A percentile compares a stretch with the other conserved stretches of the same genome.
phyloP scores from a whole-genome alignment of 2,113 vertebrate genomes.

The Ictalurus furcatus region DNA sequence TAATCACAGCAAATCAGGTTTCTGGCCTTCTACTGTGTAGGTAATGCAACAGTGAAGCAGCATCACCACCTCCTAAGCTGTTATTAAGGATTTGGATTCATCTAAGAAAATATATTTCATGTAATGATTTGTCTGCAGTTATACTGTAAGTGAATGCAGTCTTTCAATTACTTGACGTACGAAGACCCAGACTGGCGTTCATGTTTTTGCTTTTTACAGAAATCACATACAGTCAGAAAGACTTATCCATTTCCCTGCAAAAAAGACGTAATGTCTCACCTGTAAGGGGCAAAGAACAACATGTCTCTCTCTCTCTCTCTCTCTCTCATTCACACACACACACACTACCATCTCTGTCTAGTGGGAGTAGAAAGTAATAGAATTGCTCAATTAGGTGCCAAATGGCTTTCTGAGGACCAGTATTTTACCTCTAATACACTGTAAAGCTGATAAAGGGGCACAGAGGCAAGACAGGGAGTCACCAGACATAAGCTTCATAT shows the following conservation, averaged over 20 bases:
- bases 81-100: not conserved
- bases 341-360: constrained; percentile 60
- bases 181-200: not conserved
- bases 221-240: constrained; percentile 58
- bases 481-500: constrained; percentile 72
- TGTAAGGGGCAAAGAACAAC: not conserved
- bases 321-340: constrained; percentile 3
- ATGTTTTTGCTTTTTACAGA: constrained; percentile 4
- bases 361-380: constrained; percentile 77
- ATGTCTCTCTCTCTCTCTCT: not conserved
- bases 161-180: not conserved
- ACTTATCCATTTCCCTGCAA: constrained; percentile 9
- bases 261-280: too few species aligned
- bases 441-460: constrained; percentile 67
- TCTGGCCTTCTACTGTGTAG: not conserved
- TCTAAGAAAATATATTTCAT: not conserved
- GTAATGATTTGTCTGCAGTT: not conserved
- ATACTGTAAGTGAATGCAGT: not conserved
- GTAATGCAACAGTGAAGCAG: not conserved
- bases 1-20: constrained; percentile 49
- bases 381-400: constrained; percentile 80
- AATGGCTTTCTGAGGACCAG: constrained; percentile 76
- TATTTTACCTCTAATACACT: constrained; percentile 76
- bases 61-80: not conserved
- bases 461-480: constrained; percentile 64